Conservation (phyloP, 2,113 vertebrate species). For the Laticauda colubrina region DNA sequence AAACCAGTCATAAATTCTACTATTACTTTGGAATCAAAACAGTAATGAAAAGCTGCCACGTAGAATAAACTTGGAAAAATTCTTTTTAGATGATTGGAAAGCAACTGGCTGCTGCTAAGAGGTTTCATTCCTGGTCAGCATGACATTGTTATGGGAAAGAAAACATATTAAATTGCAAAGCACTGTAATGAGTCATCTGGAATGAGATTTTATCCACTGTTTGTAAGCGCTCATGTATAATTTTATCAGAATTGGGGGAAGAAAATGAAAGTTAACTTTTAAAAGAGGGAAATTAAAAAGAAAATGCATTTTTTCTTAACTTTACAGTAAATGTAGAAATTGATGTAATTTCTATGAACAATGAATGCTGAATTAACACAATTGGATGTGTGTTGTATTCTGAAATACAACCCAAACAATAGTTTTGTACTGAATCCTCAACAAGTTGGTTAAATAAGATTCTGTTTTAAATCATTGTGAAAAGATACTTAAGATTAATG, state of each 20-base stretch:
- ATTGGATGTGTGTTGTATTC: not conserved
- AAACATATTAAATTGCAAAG: conserved; percentile 43
- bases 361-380: not conserved
- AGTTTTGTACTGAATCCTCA: not conserved
- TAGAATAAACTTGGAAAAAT: conserved; percentile 52
- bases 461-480: not conserved
- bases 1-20: not conserved
- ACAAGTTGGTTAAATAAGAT: not conserved
- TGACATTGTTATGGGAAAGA: conserved; percentile 13
- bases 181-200: conserved; percentile 24
- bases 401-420: not conserved
- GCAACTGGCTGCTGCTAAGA: conserved; percentile 40
- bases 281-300: conserved; percentile 5
- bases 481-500: not conserved
- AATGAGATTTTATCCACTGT: conserved; percentile 26
- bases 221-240: not conserved
- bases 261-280: not conserved
- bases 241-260: not conserved
- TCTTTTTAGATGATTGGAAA: conserved; percentile 33
- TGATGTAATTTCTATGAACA: not conserved
- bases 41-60: conserved; percentile 9
- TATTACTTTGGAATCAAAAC: conserved; percentile 34
- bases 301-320: not conserved
- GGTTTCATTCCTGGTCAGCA: conserved; percentile 42
- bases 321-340: not conserved